Evolutionary conservation across 1,140 invertebrate genomes (phyloP), one percentile per base, ranked within the genome.

Genomic region (Ladona fulva): DNA sequence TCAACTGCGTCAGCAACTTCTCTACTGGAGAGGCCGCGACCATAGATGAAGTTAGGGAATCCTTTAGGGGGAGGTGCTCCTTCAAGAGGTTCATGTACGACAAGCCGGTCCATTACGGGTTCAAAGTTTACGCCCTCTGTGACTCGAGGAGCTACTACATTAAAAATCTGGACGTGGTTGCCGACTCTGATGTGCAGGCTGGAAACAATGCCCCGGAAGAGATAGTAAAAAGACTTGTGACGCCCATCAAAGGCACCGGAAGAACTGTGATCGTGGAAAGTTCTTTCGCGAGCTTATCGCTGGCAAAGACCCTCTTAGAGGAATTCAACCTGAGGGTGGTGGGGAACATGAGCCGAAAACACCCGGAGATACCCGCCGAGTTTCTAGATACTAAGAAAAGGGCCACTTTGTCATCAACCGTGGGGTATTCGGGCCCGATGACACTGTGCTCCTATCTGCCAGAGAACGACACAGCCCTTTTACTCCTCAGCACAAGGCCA

Each of bases 1-100:
- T 84, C 24, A 87, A 87, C 79, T 88, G 87, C 81, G 52, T 66
- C 5, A 66, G n/a, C 52, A 66, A 42, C 25, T 76, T 24, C 75
- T 76, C 24, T 12, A 42, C 25, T 42, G 75, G 75, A 10, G 75
- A 76, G n/a, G n/a, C 25, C 19, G 75, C 42, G 10, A 76, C 29
- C 25, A 29, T 76, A 42, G 75, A 76, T n/a, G 75, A 76, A 25
- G 22, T 37, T 37, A 29, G 25, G 12, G 75, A 76, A 76, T 37
- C 25, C 12, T 76, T 76, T 25, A 25, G 75, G n/a, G 75, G 75
- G 11, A 76, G 24, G 29, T 76, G 75, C 25, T 42, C 75, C 25
- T 76, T 76, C 42, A 29, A 42, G 22, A 22, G 25, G 22, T 76
- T 37, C 25, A 37, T 76, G 42, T 25, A 11, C 14, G 25, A 76